Base-by-base conservation (phyloP, 2,797 vertebrate species). In the Typhlichthys subterraneus region DNA sequence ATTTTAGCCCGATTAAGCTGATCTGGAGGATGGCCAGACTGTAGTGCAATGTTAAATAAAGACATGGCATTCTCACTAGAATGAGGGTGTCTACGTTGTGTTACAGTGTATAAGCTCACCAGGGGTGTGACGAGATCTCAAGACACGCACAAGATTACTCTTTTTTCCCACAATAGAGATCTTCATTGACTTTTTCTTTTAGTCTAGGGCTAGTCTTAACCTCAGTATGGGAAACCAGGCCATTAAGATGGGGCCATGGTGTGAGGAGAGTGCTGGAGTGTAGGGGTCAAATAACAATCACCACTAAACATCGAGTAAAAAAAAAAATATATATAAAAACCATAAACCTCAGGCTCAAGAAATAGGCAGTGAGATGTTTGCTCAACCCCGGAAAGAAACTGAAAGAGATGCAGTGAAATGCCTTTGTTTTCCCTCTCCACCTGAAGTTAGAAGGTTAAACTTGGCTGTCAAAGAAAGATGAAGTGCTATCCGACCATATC, bases 351-450 rank as follows among this genome's bases (percentile, higher is more conserved):
- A 42, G 48, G 63, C 55, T 63, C 53, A 45, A 63, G 38, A 67
- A 38, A 57, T 61, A 29, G 38, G 63, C 66, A 17, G 55, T 12
- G 48, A 72, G 57, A 63, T 69, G 60, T 84, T 78, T 83, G 62
- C 51, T 69, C 63, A 72, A 11, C 55, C 56, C 67, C 61, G 59
- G 59, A 69, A 68, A 63, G 52, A 53, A 81, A 72, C 29, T 63
- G 65, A 70, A 72, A 69, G 51, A 8, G 8, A 15, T 67, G 19
- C 17, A 60, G 57, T 53, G 49, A 73, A 64, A 65, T 45, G 5
- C 29, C 63, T 52, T 29, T 42, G 29, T 65, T 74, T 60, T 53
- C 29, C 31, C 57, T 53, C 56, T 68, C 14, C 57, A 67, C 66
- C 71, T 62, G 66, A 65, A 46, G 60, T 59, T 49, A 15, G 53